Percentiles rank a stretch among this genome's conserved stretches.
Evolutionary conservation across 2,888 invertebrate genomes (phyloP).

Genomic region (Cataglyphis cursor): DNA sequence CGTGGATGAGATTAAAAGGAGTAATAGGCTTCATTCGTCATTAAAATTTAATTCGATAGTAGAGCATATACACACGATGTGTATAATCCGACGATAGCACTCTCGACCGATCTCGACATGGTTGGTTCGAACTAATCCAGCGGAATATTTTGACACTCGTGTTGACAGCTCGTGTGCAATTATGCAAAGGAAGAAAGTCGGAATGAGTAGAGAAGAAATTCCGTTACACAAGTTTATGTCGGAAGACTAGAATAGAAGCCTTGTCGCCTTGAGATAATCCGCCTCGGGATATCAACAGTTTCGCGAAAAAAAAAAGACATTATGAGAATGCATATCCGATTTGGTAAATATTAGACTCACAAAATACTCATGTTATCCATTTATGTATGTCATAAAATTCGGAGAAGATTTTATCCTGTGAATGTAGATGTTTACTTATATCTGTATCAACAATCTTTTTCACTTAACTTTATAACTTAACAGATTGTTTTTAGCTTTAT

Average conservation of each 20-base stretch:
- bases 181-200: constrained; percentile 55
- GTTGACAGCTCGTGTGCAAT: constrained; percentile 30
- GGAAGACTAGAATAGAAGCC: constrained; percentile 59
- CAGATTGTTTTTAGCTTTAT: not conserved
- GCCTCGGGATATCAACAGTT: constrained; percentile 36
- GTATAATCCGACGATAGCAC: constrained; percentile 59
- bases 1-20: not conserved
- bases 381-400: not conserved
- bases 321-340: constrained; percentile 27
- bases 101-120: not conserved
- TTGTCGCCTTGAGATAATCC: constrained; percentile 8
- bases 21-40: not conserved
- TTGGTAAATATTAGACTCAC: constrained; percentile 28
- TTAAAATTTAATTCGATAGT: constrained; percentile 8
- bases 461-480: not conserved
- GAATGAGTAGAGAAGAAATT: constrained; percentile 20
- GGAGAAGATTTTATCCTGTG: not conserved
- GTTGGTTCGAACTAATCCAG: constrained; percentile 66
- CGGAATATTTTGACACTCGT: constrained; percentile 78
- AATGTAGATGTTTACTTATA: not conserved
- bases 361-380: not conserved
- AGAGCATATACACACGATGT: not conserved
- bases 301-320: constrained; percentile 48
- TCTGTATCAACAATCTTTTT: not conserved
- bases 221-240: constrained; percentile 10